A percentile compares a stretch with the other conserved stretches of the same genome.
Evolutionary conservation across 35 echinoderm and acorn worm species (phyloP).

Genomic region (Patiria miniata): DNA sequence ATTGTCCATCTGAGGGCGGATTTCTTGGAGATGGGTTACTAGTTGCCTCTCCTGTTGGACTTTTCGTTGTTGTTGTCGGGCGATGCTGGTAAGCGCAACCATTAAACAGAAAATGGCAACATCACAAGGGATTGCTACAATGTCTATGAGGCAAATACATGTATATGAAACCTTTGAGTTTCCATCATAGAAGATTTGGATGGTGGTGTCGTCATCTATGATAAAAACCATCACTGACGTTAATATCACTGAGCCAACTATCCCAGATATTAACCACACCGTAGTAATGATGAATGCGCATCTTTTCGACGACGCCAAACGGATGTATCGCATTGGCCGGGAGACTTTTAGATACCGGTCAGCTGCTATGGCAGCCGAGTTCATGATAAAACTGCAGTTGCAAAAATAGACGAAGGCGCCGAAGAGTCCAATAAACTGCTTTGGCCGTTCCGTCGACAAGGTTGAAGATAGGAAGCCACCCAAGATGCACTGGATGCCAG

Average conservation of each 20-base stretch:
- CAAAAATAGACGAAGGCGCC: background rate
- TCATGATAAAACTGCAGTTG: background rate
- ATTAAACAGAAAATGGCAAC: background rate
- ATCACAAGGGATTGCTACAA: background rate
- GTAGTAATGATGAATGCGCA: background rate
- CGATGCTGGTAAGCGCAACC: background rate
- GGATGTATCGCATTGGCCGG: background rate
- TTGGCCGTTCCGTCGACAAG: background rate
- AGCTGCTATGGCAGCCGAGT: background rate
- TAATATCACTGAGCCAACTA: background rate
- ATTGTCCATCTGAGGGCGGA: background rate
- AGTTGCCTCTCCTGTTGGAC: background rate
- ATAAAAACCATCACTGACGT: background rate
- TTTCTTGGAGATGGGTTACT: background rate
- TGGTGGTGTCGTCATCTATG: background rate
- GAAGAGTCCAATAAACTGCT: background rate
- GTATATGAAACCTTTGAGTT: background rate
- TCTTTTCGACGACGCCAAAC: background rate
- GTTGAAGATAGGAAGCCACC: background rate
- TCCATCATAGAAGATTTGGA: background rate
- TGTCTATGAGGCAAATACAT: background rate
- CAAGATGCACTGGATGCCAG: background rate
- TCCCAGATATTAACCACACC: background rate
- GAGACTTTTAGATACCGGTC: slow-evolving; percentile 13
- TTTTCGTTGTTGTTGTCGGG: background rate